Evolutionary conservation across 2,888 invertebrate genomes (phyloP).

Genomic region (Octodonta nipae): DNA sequence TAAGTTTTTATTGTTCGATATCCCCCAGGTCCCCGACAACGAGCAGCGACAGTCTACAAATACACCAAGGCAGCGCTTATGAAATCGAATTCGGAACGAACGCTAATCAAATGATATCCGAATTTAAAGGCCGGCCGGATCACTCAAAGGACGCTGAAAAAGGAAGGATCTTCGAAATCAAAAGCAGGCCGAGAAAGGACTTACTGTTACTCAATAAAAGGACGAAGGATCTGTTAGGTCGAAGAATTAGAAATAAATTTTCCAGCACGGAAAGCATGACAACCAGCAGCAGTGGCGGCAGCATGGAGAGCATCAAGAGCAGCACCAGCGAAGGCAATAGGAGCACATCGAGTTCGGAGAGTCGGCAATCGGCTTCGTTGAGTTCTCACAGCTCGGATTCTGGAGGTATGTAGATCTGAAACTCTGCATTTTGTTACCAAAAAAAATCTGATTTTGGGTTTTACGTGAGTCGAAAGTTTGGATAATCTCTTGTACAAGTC

Average conservation of each 20-base stretch:
- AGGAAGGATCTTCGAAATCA: constrained; percentile 47
- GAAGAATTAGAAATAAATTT: constrained; percentile 49
- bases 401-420: constrained; percentile 39
- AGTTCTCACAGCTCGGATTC: constrained; percentile 80
- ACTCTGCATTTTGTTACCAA: neutral
- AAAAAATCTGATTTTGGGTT: too few relatives aligned
- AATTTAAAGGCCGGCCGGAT: constrained; percentile 42
- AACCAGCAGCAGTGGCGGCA: constrained; percentile 74
- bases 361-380: constrained; percentile 67
- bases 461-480: too few relatives aligned
- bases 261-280: constrained; percentile 80
- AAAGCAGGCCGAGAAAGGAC: constrained; percentile 50
- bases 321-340: constrained; percentile 78
- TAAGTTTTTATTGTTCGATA: too few relatives aligned
- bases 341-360: constrained; percentile 74
- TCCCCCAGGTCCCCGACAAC: constrained; percentile 44
- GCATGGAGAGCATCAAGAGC: constrained; percentile 76
- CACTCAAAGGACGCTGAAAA: constrained; percentile 43
- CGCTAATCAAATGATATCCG: constrained; percentile 37
- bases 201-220: constrained; percentile 26
- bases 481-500: too few relatives aligned
- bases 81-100: constrained; percentile 28
- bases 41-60: constrained; percentile 41
- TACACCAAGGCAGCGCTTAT: constrained; percentile 26
- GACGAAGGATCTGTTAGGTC: constrained; percentile 34